Conservation (phyloP, 2,113 vertebrate genomes). For the Tympanuchus pallidicinctus region DNA sequence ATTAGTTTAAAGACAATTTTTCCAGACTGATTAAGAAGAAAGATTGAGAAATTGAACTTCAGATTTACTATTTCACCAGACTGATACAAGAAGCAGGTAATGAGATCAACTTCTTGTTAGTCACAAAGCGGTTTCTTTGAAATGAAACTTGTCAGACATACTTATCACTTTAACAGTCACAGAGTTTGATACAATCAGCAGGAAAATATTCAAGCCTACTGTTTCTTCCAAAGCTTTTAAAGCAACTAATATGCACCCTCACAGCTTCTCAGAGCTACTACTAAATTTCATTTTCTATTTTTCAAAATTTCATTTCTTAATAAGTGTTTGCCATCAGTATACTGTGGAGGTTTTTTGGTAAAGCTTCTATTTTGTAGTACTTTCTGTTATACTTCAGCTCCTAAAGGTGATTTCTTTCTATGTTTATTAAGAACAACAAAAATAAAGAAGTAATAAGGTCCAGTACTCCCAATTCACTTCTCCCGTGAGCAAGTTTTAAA, state of each 20-base stretch:
- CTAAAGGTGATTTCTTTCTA: neutral
- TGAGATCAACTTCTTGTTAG: conserved; percentile 61
- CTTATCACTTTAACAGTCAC: conserved; percentile 39
- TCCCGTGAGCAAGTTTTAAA: neutral
- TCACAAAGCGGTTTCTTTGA: conserved; percentile 46
- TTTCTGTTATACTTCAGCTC: neutral
- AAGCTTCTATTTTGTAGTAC: neutral
- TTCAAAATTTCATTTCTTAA: neutral
- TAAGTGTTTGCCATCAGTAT: neutral
- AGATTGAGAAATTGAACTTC: conserved; percentile 68
- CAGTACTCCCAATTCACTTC: neutral
- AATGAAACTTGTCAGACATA: conserved; percentile 60
- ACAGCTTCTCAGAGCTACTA: neutral
- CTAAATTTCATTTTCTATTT: neutral
- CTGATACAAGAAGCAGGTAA: conserved; percentile 47
- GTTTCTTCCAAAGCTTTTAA: neutral
- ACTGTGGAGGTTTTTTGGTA: neutral
- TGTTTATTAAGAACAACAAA: neutral
- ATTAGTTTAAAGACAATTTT: conserved; percentile 52
- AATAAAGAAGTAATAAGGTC: neutral
- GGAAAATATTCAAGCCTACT: neutral
- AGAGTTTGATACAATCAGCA: conserved; percentile 38
- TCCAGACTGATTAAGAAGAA: conserved; percentile 52
- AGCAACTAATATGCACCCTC: neutral
- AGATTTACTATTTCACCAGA: conserved; percentile 52